These are phyloP conservation scores for Gambusia holbrooki DNA, from an alignment of 2,113 vertebrate genomes.

Conservation along the genomic window DNA sequence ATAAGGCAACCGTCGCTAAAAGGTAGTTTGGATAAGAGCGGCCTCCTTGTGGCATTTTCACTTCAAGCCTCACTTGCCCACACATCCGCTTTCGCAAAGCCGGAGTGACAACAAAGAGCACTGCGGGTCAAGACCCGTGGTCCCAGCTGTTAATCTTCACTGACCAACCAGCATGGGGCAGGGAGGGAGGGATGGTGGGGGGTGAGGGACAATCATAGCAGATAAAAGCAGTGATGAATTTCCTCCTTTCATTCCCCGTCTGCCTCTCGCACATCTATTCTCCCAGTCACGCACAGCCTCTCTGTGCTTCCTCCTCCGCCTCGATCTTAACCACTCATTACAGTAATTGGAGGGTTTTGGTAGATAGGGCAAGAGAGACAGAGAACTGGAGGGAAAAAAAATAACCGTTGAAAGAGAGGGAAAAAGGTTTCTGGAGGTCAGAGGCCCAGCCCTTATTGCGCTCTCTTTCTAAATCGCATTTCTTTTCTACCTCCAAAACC, in stretches of 20 bases:
- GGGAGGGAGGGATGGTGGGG: constrained; percentile 40
- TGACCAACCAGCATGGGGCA: constrained; percentile 64
- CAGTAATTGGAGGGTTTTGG: constrained; percentile 76
- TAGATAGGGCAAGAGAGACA: constrained; percentile 56
- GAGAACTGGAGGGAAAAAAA: constrained; percentile 21
- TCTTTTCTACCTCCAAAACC: constrained; percentile 25
- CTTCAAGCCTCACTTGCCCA: constrained; percentile 51
- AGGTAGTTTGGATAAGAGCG: constrained; percentile 25
- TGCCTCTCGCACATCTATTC: constrained; percentile 39
- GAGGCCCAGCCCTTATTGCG: constrained; percentile 44
- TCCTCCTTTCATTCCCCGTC: constrained; percentile 20
- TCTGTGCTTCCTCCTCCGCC: constrained; percentile 43
- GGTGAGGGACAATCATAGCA: constrained; percentile 63
- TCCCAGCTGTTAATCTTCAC: constrained; percentile 67
- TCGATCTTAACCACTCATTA: constrained; percentile 75
- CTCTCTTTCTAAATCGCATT: constrained; percentile 17
- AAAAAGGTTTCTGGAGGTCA: constrained; percentile 70
- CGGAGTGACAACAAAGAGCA: constrained; percentile 50
- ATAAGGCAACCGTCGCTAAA: neutral
- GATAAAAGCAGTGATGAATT: constrained; percentile 63
- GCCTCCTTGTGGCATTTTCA: constrained; percentile 37
- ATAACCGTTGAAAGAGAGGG: constrained; percentile 32
- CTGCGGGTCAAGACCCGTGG: constrained; percentile 57
- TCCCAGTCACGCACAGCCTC: constrained; percentile 63
- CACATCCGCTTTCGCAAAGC: constrained; percentile 44